Conservation (phyloP, 2,113 vertebrate species). For the Catharus minimus region DNA sequence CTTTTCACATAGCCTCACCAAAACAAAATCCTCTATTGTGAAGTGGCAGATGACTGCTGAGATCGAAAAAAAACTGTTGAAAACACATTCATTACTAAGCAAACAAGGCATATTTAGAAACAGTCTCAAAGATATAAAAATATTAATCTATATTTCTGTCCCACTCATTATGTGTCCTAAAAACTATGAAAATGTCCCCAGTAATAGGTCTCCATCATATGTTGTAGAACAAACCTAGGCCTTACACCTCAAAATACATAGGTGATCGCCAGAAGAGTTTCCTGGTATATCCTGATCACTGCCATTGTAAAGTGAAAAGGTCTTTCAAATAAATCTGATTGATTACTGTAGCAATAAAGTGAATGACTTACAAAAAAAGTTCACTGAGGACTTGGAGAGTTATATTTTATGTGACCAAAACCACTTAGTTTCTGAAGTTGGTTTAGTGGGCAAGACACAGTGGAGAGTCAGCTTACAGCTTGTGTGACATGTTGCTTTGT, state of each 20-base stretch:
- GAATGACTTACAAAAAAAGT: not conserved
- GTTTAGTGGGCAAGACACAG: not conserved
- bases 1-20: not conserved
- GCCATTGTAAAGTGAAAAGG: not conserved
- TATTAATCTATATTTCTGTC: not conserved
- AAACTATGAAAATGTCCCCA: not conserved
- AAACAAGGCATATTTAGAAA: not conserved
- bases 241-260: not conserved
- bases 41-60: slow-evolving; percentile 20
- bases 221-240: not conserved
- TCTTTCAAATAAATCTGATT: not conserved
- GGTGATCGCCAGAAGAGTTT: not conserved
- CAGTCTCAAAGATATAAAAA: not conserved
- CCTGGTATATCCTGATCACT: not conserved
- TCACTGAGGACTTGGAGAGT: not conserved
- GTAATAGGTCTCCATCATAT: not conserved
- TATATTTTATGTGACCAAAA: not conserved
- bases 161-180: not conserved
- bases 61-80: not conserved
- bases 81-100: not conserved
- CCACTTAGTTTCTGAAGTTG: not conserved
- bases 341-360: not conserved
- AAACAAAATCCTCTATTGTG: not conserved
- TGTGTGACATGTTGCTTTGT: not conserved
- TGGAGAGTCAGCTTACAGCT: not conserved